Evolutionary conservation across 2,888 invertebrate species (phyloP), one percentile per base, ranked within the genome.

Genomic region (Melinaea marsaeus): DNA sequence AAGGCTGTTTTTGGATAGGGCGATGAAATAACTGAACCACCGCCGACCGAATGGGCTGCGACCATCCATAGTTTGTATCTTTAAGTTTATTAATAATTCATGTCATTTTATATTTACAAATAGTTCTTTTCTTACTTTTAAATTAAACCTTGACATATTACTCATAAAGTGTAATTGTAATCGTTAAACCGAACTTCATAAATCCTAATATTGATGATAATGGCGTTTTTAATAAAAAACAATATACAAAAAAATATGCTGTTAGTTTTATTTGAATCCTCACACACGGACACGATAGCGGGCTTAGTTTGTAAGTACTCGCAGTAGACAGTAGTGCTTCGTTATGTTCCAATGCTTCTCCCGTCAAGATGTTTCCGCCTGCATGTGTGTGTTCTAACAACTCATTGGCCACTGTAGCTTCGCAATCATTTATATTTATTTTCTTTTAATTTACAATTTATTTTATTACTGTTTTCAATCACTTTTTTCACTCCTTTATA

Each of bases 141-240:
- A 81, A 81, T 75, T 78, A 83, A 82, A 85, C 85, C 84, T 87
- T 88, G 85, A 85, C 85, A 75, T 89, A 88, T 83, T 89, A 90
- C 88, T 88, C 90, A 85, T 90, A 87, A 88, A 86, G 80, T 81
- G 79, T 83, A 86, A 84, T 81, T 90, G 90, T 90, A 90, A 89
- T 88, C 88, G 89, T 89, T 90, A 89, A 88, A 90, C 89, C 81
- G 88, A 88, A 88, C 88, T 90, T 90, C 90, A 88, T 90, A 89
- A 90, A 88, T 90, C 90, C 89, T 90, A 90, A 90, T 90, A 90
- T 86, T 89, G 89, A 90, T 88, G 84, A 89, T 89, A 88, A 90
- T 90, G 90, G 90, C 90, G 90, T 89, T 90, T 90, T 90, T 89
- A 90, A 90, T 90, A 90, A 90, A 86, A 90, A 89, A 85, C 89